Evolutionary conservation across 1,140 invertebrate genomes (phyloP).

Genomic region (Neodiprion pinetum): DNA sequence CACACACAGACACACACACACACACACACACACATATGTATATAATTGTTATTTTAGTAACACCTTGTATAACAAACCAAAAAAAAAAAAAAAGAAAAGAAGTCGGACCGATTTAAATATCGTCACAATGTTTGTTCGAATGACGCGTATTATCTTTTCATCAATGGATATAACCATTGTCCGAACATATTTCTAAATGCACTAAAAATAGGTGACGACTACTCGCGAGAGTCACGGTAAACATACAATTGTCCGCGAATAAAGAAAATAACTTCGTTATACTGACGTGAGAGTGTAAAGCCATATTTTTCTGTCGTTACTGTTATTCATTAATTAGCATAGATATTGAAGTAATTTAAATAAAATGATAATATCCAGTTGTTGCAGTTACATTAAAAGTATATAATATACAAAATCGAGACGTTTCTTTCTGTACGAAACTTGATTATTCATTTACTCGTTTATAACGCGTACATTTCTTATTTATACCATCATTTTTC

Average conservation of each 20-base stretch:
- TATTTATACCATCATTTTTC: not conserved
- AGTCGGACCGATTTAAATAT: not conserved
- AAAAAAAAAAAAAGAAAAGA: constrained; percentile 6
- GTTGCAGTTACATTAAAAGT: constrained; percentile 28
- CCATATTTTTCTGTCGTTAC: constrained; percentile 49
- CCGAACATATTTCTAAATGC: not conserved
- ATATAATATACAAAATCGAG: constrained; percentile 18
- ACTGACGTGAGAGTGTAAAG: constrained; percentile 30
- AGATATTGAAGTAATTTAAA: constrained; percentile 31
- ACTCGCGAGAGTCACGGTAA: constrained; percentile 2
- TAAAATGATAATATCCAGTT: constrained; percentile 23
- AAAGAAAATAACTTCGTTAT: constrained; percentile 30
- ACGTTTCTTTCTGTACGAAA: not conserved
- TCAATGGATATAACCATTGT: not conserved
- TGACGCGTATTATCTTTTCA: not conserved
- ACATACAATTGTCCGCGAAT: constrained; percentile 22
- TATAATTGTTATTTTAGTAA: too few relatives aligned
- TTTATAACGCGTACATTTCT: not conserved
- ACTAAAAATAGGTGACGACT: not conserved
- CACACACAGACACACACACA: too few relatives aligned
- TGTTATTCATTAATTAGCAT: constrained; percentile 38
- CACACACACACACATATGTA: too few relatives aligned
- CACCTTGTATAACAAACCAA: too few relatives aligned
- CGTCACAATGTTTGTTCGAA: not conserved
- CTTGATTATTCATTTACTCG: not conserved